A percentile compares a stretch with the other conserved stretches of the same genome.
phyloP scores from a whole-genome alignment of 2,113 vertebrate genomes.

The Prolemur simus region DNA sequence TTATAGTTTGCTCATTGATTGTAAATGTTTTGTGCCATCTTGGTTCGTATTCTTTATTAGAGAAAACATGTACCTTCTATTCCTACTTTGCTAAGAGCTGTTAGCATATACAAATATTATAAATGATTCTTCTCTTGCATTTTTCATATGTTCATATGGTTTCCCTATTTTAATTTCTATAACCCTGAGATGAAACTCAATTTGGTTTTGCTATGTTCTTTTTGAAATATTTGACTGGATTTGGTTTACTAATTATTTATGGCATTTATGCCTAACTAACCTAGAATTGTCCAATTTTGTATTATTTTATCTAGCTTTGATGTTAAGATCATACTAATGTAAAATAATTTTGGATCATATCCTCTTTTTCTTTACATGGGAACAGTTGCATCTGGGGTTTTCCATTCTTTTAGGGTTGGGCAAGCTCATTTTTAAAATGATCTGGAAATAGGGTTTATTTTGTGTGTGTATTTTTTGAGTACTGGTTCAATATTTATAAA shows the following conservation, averaged over 20 bases:
- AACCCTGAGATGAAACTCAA: not conserved
- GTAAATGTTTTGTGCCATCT: not conserved
- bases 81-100: not conserved
- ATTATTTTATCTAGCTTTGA: not conserved
- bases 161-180: not conserved
- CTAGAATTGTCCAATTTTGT: not conserved
- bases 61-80: not conserved
- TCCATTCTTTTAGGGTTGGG: not conserved
- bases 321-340: not conserved
- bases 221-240: not conserved
- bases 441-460: not conserved
- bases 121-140: not conserved
- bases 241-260: not conserved
- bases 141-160: not conserved
- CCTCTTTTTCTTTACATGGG: not conserved
- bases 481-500: not conserved
- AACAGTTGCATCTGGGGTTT: not conserved
- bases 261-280: not conserved
- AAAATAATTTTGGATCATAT: not conserved
- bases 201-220: not conserved
- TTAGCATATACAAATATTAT: not conserved
- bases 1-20: not conserved
- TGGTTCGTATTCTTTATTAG: not conserved
- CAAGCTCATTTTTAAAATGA: conserved; percentile 2
- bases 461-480: not conserved